Evolutionary conservation across 2,797 vertebrate genomes (phyloP).

Genomic region (Dipus sagitta): DNA sequence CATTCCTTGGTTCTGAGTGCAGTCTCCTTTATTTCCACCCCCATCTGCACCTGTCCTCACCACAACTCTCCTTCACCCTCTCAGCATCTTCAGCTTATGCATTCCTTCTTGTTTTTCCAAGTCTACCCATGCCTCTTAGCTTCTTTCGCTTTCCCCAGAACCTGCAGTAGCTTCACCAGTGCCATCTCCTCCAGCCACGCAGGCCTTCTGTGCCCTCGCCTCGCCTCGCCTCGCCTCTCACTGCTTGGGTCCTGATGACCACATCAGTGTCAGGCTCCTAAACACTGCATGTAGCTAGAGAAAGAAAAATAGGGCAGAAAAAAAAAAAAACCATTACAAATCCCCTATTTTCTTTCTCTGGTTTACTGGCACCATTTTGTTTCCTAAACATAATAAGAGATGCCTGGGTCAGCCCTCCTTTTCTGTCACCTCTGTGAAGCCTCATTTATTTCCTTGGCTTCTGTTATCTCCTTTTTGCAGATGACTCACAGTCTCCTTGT

Average conservation of each 20-base stretch:
- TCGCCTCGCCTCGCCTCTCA: background rate
- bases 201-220: background rate
- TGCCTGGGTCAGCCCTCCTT: background rate
- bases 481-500: background rate
- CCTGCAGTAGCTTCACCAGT: background rate
- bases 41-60: background rate
- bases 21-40: background rate
- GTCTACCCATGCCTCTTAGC: background rate
- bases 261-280: background rate
- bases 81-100: background rate
- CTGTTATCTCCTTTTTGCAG: background rate
- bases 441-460: background rate
- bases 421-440: background rate
- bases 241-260: background rate
- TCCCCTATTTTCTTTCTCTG: background rate
- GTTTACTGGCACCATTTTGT: background rate
- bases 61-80: background rate
- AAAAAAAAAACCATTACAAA: background rate
- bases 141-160: background rate
- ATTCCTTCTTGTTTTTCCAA: background rate
- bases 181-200: background rate
- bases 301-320: background rate
- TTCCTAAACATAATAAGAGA: background rate
- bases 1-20: background rate
- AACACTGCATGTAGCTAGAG: background rate